These are phyloP conservation scores for Porites evermanni DNA, from an alignment of 92 coral and sea anemone genomes.

Conservation along the genomic window DNA sequence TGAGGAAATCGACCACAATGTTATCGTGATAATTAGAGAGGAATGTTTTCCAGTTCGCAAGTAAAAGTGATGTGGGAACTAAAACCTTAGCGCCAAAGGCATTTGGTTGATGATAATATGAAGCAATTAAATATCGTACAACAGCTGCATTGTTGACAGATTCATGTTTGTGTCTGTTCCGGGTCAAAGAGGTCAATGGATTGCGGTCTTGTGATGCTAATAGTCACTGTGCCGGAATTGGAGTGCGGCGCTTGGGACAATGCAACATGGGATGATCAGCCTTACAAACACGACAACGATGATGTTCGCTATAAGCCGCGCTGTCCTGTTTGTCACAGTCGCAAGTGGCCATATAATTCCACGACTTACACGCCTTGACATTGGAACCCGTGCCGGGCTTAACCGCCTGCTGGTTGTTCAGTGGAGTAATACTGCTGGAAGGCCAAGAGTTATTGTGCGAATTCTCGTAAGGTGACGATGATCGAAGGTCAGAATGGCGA, in stretches of 20 bases:
- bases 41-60: background rate
- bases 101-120: background rate
- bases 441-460: background rate
- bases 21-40: slow-evolving; percentile 11
- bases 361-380: background rate
- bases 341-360: background rate
- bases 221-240: slow-evolving; percentile 20
- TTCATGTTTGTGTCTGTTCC: background rate
- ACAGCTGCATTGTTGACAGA: slow-evolving; percentile 1
- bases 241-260: slow-evolving; percentile 16
- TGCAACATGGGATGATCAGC: slow-evolving; percentile 26
- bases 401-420: background rate
- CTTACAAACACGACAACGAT: background rate
- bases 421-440: background rate
- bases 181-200: background rate
- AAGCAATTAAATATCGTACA: background rate
- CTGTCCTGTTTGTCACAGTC: background rate
- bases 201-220: background rate
- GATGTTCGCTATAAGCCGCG: slow-evolving; percentile 11
- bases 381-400: no score
- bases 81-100: slow-evolving; percentile 11
- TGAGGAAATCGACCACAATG: slow-evolving; percentile 19
- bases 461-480: background rate
- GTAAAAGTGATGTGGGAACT: background rate
- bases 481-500: slow-evolving; percentile 15